These are phyloP conservation scores for Drosophila auraria DNA, from an alignment of 1,140 invertebrate genomes.

Conservation along the genomic window DNA sequence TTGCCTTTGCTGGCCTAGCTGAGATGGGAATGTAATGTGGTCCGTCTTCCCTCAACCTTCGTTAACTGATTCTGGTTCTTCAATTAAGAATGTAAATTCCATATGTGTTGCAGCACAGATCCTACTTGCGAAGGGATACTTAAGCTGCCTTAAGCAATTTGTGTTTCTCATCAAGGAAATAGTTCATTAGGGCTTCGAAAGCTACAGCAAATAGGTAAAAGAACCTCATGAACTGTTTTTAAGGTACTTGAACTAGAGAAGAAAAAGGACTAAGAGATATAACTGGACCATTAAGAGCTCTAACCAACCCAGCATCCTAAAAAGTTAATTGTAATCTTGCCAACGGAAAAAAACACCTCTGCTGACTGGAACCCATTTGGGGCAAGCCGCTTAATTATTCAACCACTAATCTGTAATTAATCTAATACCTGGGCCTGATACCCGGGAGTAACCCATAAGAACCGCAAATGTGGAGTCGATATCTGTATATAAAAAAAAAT, in stretches of 20 bases:
- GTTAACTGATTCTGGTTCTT: constrained; percentile 51
- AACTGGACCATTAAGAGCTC: not conserved
- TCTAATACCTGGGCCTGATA: constrained; percentile 36
- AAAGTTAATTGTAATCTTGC: constrained; percentile 3
- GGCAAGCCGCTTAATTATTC: constrained; percentile 56
- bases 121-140: not conserved
- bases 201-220: not conserved
- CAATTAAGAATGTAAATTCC: constrained; percentile 72
- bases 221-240: not conserved
- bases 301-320: not conserved
- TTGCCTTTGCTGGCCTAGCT: constrained; percentile 36
- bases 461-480: constrained; percentile 22
- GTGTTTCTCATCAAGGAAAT: not conserved
- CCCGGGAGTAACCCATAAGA: not conserved
- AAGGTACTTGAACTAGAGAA: not conserved
- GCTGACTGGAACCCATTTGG: constrained; percentile 40
- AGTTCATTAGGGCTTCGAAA: not conserved
- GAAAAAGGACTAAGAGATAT: not conserved
- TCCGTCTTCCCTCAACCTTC: constrained; percentile 14
- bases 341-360: constrained; percentile 6
- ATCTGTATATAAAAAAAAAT: constrained; percentile 2
- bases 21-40: constrained; percentile 17
- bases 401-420: constrained; percentile 63
- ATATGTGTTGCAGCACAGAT: not conserved
- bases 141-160: not conserved